phyloP scores from a whole-genome alignment of 2,113 vertebrate genomes.

The Scophthalmus maximus region DNA sequence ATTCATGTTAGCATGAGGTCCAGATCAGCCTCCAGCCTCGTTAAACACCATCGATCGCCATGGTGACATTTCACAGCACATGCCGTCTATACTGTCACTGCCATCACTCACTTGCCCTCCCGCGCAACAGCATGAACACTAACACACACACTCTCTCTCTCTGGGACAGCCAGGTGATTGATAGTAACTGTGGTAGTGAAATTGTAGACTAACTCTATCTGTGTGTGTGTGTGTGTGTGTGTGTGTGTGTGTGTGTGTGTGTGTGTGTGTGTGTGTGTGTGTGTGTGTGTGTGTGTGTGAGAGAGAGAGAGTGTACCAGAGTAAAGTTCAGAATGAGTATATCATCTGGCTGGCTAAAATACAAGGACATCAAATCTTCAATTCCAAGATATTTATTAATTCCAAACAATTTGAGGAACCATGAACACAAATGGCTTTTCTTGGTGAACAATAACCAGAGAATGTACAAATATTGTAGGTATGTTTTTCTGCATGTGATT shows the following conservation, averaged over 20 bases:
- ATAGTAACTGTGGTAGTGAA: conserved; percentile 64
- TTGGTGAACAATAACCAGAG: neutral
- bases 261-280: too few species aligned
- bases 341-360: neutral
- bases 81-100: conserved; percentile 77
- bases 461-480: neutral
- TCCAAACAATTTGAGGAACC: too few species aligned
- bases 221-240: conserved; percentile 13
- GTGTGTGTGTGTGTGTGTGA: neutral
- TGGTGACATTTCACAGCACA: conserved; percentile 84
- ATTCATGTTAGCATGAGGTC: conserved; percentile 78
- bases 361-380: neutral
- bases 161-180: conserved; percentile 58
- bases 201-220: conserved; percentile 42
- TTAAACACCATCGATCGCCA: conserved; percentile 84
- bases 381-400: neutral
- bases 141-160: conserved; percentile 25
- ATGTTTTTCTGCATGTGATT: neutral
- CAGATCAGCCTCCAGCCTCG: conserved; percentile 82
- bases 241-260: neutral
- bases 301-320: neutral
- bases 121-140: conserved; percentile 36
- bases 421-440: too few species aligned
- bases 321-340: conserved; percentile 23
- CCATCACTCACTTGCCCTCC: conserved; percentile 72